Conservation (phyloP, 2,888 invertebrate genomes). For the Lasioglossum oenotherae region DNA sequence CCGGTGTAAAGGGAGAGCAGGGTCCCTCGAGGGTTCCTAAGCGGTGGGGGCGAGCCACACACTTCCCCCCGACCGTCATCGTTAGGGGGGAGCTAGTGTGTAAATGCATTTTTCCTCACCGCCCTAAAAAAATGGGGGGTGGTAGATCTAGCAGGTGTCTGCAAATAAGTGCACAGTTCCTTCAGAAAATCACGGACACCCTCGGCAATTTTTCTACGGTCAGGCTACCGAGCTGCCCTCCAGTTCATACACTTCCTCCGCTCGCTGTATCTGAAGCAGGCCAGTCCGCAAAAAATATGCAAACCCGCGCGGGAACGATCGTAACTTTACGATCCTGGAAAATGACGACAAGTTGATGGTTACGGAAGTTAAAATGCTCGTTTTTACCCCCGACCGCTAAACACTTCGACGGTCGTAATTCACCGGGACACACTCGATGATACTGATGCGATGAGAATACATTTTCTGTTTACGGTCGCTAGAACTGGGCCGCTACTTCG, state of each 20-base stretch:
- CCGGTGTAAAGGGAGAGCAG: too few relatives aligned
- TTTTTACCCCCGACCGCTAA: background rate
- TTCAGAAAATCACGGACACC: background rate
- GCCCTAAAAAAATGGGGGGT: background rate
- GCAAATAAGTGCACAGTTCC: background rate
- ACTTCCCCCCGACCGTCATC: too few relatives aligned
- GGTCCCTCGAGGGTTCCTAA: too few relatives aligned
- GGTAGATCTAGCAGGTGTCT: background rate
- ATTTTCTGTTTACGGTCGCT: background rate
- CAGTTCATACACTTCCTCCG: background rate
- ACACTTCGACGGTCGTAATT: background rate
- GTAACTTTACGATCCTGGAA: background rate
- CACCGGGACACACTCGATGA: background rate
- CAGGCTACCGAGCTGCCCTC: background rate
- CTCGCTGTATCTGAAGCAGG: background rate
- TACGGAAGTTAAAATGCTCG: background rate
- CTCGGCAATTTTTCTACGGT: background rate
- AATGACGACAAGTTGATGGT: constrained; percentile 9
- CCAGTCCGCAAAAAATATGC: background rate
- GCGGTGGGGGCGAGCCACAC: too few relatives aligned
- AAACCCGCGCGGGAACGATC: background rate
- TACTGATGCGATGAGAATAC: background rate
- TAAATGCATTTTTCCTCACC: too few relatives aligned
- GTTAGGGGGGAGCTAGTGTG: too few relatives aligned
- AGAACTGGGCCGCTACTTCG: background rate